A percentile compares a stretch with the other conserved stretches of the same genome.
Evolutionary conservation across 2,888 invertebrate genomes (phyloP).

Genomic region (Phalangium opilio): DNA sequence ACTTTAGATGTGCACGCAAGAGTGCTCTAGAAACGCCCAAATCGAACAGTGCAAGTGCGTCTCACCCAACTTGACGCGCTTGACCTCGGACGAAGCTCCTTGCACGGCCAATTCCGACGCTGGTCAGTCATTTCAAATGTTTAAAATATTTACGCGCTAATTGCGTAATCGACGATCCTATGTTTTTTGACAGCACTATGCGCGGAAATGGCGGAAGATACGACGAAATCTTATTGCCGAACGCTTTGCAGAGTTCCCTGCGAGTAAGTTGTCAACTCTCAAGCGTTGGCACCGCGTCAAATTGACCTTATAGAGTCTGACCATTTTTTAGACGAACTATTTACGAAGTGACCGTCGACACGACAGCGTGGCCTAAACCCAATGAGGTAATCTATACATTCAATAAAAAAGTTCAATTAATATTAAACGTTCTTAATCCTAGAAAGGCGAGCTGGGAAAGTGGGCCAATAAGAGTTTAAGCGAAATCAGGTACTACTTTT

Average conservation of each 20-base stretch:
- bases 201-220: constrained; percentile 14
- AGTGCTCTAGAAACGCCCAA: constrained; percentile 12
- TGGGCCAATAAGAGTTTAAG: constrained; percentile 8
- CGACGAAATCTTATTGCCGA: constrained; percentile 13
- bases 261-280: constrained; percentile 13
- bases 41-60: constrained; percentile 14
- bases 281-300: no score
- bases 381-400: constrained; percentile 5
- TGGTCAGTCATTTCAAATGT: no score
- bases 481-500: constrained; percentile 12
- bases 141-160: constrained; percentile 2
- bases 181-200: no score
- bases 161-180: no score
- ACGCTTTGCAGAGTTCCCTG: constrained; percentile 16
- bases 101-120: constrained; percentile 11
- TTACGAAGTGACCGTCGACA: constrained; percentile 13
- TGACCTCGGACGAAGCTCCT: constrained; percentile 10
- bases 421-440: neutral
- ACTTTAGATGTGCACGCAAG: constrained; percentile 16
- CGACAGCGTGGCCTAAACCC: constrained; percentile 14
- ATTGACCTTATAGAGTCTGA: no score
- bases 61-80: constrained; percentile 11
- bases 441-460: neutral
- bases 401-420: neutral
- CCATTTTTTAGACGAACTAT: constrained; percentile 9